Evolutionary conservation across 2,113 vertebrate species (phyloP).

Genomic region (Psettodes erumei): DNA sequence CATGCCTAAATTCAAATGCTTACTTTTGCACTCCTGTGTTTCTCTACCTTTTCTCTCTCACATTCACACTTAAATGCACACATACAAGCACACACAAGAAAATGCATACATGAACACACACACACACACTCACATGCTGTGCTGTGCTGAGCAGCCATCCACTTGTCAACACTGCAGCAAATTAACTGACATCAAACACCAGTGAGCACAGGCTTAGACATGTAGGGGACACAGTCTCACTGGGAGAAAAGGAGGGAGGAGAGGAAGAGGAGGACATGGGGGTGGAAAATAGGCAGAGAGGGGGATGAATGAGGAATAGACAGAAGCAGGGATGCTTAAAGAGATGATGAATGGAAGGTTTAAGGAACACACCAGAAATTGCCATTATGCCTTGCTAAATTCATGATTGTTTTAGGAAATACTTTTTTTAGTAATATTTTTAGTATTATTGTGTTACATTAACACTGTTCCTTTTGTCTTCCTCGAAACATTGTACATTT

Average conservation of each 20-base stretch:
- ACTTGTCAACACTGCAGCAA: conserved; percentile 85
- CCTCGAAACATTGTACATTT: neutral
- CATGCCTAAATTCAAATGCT: neutral
- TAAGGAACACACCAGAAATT: neutral
- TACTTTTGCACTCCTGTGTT: neutral
- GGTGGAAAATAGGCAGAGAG: conserved; percentile 35
- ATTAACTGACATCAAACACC: conserved; percentile 88
- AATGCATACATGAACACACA: conserved; percentile 31
- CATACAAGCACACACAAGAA: conserved; percentile 46
- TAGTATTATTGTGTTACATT: too few relatives aligned
- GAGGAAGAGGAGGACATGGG: conserved; percentile 26
- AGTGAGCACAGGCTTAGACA: conserved; percentile 84
- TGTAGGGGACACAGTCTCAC: conserved; percentile 81
- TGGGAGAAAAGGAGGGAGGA: conserved; percentile 54
- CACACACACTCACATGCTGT: conserved; percentile 51
- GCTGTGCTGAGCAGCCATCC: conserved; percentile 71
- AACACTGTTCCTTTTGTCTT: neutral
- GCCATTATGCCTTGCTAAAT: neutral
- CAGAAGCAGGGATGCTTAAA: neutral
- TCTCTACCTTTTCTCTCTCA: neutral
- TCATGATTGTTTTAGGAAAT: neutral
- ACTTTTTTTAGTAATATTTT: too few relatives aligned
- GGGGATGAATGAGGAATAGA: conserved; percentile 21
- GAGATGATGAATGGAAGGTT: neutral
- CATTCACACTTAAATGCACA: conserved; percentile 36